A percentile compares a stretch with the other conserved stretches of the same genome.
Conservation (phyloP, 1,140 invertebrate genomes). For the Bombyx mori region DNA sequence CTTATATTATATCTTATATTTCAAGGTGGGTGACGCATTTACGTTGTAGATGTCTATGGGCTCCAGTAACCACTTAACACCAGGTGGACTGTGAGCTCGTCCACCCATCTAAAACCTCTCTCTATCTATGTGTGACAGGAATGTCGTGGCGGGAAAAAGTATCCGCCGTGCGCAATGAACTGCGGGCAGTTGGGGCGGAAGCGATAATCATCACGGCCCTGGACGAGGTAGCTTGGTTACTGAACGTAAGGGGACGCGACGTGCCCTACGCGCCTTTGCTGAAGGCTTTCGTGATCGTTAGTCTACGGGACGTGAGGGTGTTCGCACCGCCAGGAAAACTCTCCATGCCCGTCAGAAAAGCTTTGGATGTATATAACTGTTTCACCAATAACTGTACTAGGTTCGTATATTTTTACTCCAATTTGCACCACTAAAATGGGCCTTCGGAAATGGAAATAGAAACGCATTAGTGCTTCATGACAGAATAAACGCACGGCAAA, state of each 20-base stretch:
- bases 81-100: too few relatives aligned
- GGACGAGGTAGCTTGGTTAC: constrained; percentile 94
- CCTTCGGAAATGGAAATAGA: too few relatives aligned
- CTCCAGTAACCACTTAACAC: too few relatives aligned
- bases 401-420: constrained; percentile 52
- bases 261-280: constrained; percentile 90
- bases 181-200: constrained; percentile 78
- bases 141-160: constrained; percentile 83
- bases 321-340: constrained; percentile 77
- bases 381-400: constrained; percentile 76
- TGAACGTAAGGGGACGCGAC: constrained; percentile 95
- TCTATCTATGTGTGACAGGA: constrained; percentile 58
- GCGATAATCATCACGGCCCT: constrained; percentile 89
- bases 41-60: too few relatives aligned
- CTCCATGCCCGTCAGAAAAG: constrained; percentile 65
- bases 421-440: neutral
- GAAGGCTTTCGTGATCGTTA: constrained; percentile 83
- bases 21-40: too few relatives aligned
- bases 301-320: constrained; percentile 73
- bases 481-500: too few relatives aligned
- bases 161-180: constrained; percentile 74
- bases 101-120: too few relatives aligned
- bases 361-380: constrained; percentile 74
- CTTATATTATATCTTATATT: too few relatives aligned
- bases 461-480: too few relatives aligned